Conservation (phyloP, 2,888 invertebrate genomes). For the Drosophila cracens region DNA sequence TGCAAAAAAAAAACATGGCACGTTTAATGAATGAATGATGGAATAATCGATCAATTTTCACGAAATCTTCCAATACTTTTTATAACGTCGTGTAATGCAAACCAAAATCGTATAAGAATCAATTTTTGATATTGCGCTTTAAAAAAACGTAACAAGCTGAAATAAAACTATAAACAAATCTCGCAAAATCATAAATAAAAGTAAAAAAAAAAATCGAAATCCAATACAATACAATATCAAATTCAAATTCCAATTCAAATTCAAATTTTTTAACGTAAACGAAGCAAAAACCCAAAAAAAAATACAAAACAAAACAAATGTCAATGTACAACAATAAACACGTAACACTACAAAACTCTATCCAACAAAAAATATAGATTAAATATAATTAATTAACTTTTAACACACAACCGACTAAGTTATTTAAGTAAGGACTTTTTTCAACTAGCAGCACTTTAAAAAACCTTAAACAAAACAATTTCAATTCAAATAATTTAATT, state of each 20-base stretch:
- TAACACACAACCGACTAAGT: slow-evolving; percentile 19
- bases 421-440: slow-evolving; percentile 33
- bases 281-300: slow-evolving; percentile 28
- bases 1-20: slow-evolving; percentile 63
- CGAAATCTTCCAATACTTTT: slow-evolving; percentile 28
- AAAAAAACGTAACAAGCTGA: slow-evolving; percentile 24
- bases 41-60: slow-evolving; percentile 17
- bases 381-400: slow-evolving; percentile 3
- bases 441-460: slow-evolving; percentile 22
- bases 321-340: slow-evolving; percentile 25
- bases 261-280: slow-evolving; percentile 36
- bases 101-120: slow-evolving; percentile 1
- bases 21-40: slow-evolving; percentile 52
- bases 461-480: not conserved
- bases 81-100: slow-evolving; percentile 36
- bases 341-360: slow-evolving; percentile 15
- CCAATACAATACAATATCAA: slow-evolving; percentile 22
- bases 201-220: slow-evolving; percentile 17
- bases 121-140: slow-evolving; percentile 24
- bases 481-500: not conserved
- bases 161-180: slow-evolving; percentile 29
- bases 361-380: slow-evolving; percentile 8
- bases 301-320: slow-evolving; percentile 15
- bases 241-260: slow-evolving; percentile 5
- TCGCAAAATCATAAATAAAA: slow-evolving; percentile 32